phyloP scores from a whole-genome alignment of 2,888 invertebrate genomes.

The Aporophyla nigra region DNA sequence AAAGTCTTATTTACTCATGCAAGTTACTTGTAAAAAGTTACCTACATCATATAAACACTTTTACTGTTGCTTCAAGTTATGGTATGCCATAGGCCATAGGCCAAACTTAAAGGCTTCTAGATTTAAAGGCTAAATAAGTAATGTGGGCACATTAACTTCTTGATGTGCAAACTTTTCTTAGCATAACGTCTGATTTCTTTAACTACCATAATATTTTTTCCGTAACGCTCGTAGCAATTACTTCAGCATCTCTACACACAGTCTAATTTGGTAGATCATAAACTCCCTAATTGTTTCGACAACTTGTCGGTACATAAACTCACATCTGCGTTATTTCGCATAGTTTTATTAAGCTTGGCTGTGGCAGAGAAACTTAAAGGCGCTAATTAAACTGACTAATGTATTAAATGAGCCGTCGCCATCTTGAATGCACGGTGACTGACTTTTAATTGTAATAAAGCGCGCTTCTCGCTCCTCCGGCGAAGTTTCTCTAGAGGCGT shows the following conservation, averaged over 20 bases:
- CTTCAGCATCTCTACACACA: not conserved
- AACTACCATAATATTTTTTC: not conserved
- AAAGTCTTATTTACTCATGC: not conserved
- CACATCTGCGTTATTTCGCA: constrained; percentile 30
- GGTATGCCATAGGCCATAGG: not conserved
- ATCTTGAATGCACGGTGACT: constrained; percentile 66
- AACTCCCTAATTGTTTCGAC: constrained; percentile 37
- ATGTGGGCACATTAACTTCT: not conserved
- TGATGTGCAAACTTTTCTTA: not conserved
- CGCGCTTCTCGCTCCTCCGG: constrained; percentile 47
- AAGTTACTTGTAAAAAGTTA: not conserved
- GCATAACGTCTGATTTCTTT: not conserved
- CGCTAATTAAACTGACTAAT: constrained; percentile 71
- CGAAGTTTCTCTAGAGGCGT: constrained; percentile 65
- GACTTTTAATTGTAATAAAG: constrained; percentile 82
- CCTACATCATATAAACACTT: not conserved
- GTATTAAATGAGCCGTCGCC: constrained; percentile 70
- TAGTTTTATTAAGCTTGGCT: constrained; percentile 57
- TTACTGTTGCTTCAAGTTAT: not conserved
- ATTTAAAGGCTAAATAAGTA: too few relatives aligned
- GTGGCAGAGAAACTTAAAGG: constrained; percentile 65
- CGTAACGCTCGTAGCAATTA: not conserved
- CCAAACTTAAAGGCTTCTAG: not conserved
- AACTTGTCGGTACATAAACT: constrained; percentile 17
- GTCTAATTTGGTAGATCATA: constrained; percentile 17